These are phyloP conservation scores for Galaxias olidus DNA, from an alignment of 2,797 vertebrate genomes.

Conservation along the genomic window DNA sequence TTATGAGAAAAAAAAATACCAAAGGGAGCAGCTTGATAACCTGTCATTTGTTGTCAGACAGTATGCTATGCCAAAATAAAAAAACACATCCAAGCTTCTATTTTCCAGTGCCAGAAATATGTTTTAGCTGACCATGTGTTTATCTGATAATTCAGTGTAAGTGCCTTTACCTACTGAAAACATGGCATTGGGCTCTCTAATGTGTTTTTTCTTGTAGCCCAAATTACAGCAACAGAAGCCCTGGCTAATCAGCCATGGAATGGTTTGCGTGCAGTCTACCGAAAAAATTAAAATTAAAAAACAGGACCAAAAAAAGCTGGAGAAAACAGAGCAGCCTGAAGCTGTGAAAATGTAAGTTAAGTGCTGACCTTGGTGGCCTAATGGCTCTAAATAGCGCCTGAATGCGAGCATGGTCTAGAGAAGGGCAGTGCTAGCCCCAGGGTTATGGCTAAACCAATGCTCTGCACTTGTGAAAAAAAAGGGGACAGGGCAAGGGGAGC, in stretches of 20 bases:
- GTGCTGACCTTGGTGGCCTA: conserved; percentile 67
- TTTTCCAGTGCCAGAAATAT: too few relatives aligned
- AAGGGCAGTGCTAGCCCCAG: conserved; percentile 55
- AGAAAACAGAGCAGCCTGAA: conserved; percentile 37
- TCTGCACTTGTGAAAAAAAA: conserved; percentile 57
- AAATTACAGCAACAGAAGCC: conserved; percentile 29
- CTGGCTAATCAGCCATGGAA: conserved; percentile 45
- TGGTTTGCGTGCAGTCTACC: conserved; percentile 29
- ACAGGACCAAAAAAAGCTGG: conserved; percentile 12
- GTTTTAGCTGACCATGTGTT: not conserved
- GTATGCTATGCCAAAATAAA: not conserved
- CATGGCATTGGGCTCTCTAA: conserved; percentile 34
- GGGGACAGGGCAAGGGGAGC: conserved; percentile 11
- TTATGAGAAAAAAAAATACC: conserved; percentile 32
- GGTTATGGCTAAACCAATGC: conserved; percentile 47
- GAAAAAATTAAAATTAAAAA: conserved; percentile 32
- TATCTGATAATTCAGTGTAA: conserved; percentile 39
- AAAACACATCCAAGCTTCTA: too few relatives aligned
- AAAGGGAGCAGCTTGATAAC: conserved; percentile 24
- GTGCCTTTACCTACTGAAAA: conserved; percentile 39
- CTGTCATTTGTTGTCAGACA: conserved; percentile 35
- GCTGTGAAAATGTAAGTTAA: conserved; percentile 67
- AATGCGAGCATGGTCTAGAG: conserved; percentile 60
- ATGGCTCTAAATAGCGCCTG: conserved; percentile 67
- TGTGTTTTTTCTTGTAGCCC: conserved; percentile 22